These are phyloP conservation scores for Xanthorhoe spadicearia DNA, from an alignment of 2,888 invertebrate genomes.

Conservation along the genomic window DNA sequence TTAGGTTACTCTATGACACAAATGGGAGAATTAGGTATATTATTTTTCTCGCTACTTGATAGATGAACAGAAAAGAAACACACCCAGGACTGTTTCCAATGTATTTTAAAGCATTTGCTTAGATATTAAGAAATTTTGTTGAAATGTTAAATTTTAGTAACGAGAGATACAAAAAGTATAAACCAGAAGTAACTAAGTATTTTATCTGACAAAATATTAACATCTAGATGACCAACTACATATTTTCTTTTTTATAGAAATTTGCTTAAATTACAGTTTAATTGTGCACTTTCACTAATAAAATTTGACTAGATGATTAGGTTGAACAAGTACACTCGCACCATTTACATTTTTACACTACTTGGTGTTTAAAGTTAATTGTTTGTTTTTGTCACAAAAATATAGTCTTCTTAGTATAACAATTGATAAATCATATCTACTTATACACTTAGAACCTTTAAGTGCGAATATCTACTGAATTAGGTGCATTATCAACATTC, in stretches of 20 bases:
- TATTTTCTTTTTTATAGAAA: neutral
- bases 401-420: slow-evolving; percentile 49
- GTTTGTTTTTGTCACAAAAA: slow-evolving; percentile 53
- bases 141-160: neutral
- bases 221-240: neutral
- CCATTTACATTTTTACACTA: slow-evolving; percentile 27
- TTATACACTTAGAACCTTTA: slow-evolving; percentile 20
- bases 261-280: slow-evolving; percentile 1
- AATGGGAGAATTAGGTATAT: neutral
- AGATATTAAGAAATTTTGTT: no score
- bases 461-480: slow-evolving; percentile 34
- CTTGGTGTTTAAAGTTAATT: slow-evolving; percentile 41
- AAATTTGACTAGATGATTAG: slow-evolving; percentile 25
- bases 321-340: slow-evolving; percentile 32
- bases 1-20: neutral
- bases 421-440: slow-evolving; percentile 47
- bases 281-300: slow-evolving; percentile 35
- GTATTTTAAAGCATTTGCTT: neutral
- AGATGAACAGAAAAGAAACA: neutral
- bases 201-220: neutral
- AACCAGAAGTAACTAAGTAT: neutral
- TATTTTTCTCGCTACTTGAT: neutral
- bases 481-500: slow-evolving; percentile 33
- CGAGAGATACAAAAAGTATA: neutral
- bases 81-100: neutral